Percentiles rank a stretch among this genome's conserved stretches.
phyloP scores from a whole-genome alignment of 2,113 vertebrate species.

The Syngnathoides biaculeatus region DNA sequence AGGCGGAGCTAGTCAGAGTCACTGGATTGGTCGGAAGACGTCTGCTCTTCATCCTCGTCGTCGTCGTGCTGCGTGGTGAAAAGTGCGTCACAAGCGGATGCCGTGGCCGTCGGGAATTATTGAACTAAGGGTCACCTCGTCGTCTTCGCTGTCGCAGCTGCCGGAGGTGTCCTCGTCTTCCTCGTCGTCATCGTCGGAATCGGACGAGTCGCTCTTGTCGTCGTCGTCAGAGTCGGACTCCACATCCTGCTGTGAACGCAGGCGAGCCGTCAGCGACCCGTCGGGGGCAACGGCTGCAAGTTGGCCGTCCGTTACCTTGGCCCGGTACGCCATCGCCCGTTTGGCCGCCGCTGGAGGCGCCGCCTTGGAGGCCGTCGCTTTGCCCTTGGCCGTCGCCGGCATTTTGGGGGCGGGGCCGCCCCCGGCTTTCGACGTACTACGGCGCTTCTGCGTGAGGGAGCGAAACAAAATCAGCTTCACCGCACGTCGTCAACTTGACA shows the following conservation, averaged over 20 bases:
- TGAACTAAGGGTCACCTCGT: conserved; percentile 27
- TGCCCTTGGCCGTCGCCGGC: conserved; percentile 62
- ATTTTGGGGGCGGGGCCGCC: conserved; percentile 64
- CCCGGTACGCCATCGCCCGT: conserved; percentile 75
- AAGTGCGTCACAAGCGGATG: neutral
- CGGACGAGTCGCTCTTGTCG: conserved; percentile 66
- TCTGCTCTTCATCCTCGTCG: conserved; percentile 67
- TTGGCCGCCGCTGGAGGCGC: conserved; percentile 59
- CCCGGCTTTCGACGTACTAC: conserved; percentile 64
- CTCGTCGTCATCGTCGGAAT: conserved; percentile 71
- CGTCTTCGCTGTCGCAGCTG: conserved; percentile 64
- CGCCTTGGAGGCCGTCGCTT: conserved; percentile 59
- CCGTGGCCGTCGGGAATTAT: neutral
- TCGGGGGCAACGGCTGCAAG: too few relatives aligned
- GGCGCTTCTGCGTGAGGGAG: conserved; percentile 65
- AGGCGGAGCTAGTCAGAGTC: conserved; percentile 66
- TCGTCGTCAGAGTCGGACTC: conserved; percentile 69
- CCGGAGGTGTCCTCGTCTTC: conserved; percentile 67
- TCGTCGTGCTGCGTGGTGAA: conserved; percentile 57
- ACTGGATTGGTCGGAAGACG: conserved; percentile 69
- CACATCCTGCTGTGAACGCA: conserved; percentile 65
- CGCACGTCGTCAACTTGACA: too few relatives aligned
- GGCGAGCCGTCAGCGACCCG: too few relatives aligned
- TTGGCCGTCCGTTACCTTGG: conserved; percentile 59
- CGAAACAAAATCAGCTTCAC: neutral